Evolutionary conservation across 2,888 invertebrate genomes (phyloP), one percentile per base, ranked within the genome.

Genomic region (Cataglyphis livida): DNA sequence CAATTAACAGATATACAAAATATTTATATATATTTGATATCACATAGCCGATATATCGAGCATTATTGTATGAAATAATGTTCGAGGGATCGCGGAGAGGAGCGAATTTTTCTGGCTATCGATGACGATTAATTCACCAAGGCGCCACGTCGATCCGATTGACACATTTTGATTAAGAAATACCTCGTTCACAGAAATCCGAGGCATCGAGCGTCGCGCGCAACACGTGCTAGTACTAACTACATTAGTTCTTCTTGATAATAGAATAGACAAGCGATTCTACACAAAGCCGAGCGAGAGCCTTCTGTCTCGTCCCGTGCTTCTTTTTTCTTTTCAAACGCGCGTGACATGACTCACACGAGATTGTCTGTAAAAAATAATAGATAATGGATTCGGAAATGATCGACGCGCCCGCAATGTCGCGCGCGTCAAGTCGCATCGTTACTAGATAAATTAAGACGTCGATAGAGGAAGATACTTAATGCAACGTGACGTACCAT

Each of bases 161-260:
- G 81, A 28, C 82, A 65, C 66, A 28, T 54, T 35, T 48, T 57
- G 81, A 71, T 62, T 25, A 61, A 35, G 48, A 71, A 25, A 48
- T 32, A 59, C 57, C 51, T 65, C 71, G 64, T 62, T 73, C 78
- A 51, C 7, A 35, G 48, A 44, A 44, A 70, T 64, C 81, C 81
- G 79, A 84, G 74, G 70, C 82, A 85, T 91, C 90, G 89, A 91
- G 91, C 90, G 87, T 84, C 79, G 82, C 71, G 82, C 86, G 64
- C 78, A 85, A 79, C 38, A 15, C 64, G 74, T 75, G 75, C 66
- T 62, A 79, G 82, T 35, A 25, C 32, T 44, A 68, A 54, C 70
- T 25, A 44, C 59, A 32, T 75, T 82, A 81, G 82, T 76, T 75
- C 54, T 79, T 79, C 84, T 86, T 62, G 54, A 70, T 48, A 62